Base-by-base conservation (phyloP, 2,797 vertebrate species). In the Rhynchonycteris naso region DNA sequence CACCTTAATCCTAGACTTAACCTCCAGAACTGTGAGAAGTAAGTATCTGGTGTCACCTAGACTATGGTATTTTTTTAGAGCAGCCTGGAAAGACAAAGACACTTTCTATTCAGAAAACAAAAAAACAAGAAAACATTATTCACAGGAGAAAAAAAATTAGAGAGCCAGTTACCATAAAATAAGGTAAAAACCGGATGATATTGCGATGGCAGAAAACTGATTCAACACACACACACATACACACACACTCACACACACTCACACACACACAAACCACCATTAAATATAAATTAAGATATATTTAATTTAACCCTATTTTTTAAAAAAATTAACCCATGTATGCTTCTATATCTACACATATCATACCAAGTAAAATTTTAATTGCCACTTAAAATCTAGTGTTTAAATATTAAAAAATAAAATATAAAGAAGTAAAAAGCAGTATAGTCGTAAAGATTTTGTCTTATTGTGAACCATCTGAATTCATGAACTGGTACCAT, bases 391-490 rank as follows among this genome's bases (percentile, higher is more conserved):
- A 50, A 5, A 80, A 82, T 1, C 2, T 4, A 83, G 35, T 52
- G 13, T 93, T 95, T 87, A 61, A 93, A 95, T 6, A 90, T 82
- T 52, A 94, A 86, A 12, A 88, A 52, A 52, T 83, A 30, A 52
- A 54, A 75, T 78, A 79, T 52, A 38, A 72, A 72, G 13, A 75
- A 71, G 33, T 38, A 71, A 68, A 80, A 89, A 18, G 1, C 30
- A 7, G 81, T 26, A 14, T 16, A 18, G 15, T 74, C 43, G 81
- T 90, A 14, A 94, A 93, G 14, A 16, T 69, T 92, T 78, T 92
- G 13, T 38, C 66, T 94, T 80, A 84, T 35, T 76, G 30, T 87
- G 61, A 92, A n/a, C 56, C 33, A 75, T 66, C 21, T 69, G 66
- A 93, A 80, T 68, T 78, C 38, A 65, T 69, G 66, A 93, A 80